phyloP scores from a whole-genome alignment of 2,888 invertebrate genomes.

The Eupithecia insigniata region DNA sequence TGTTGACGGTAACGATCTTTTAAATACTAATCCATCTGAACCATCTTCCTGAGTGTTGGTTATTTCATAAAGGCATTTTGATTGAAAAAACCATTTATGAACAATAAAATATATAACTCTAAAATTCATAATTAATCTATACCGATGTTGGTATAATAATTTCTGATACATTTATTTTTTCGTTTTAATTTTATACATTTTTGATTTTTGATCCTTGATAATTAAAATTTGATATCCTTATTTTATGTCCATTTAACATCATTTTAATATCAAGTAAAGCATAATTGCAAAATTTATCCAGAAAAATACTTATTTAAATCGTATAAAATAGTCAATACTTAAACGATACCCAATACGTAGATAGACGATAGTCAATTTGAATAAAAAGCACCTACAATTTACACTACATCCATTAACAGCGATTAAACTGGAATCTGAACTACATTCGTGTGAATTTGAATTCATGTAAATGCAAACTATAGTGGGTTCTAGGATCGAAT shows the following conservation, averaged over 20 bases:
- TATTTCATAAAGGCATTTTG: not conserved
- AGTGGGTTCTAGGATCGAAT: not conserved
- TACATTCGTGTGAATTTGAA: not conserved
- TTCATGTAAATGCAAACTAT: not conserved
- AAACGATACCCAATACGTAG: not conserved
- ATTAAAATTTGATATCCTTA: not conserved
- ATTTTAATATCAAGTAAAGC: not conserved
- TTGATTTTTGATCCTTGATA: not conserved
- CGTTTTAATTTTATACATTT: no score
- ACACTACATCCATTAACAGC: not conserved
- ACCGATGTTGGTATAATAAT: not conserved
- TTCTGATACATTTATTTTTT: no score
- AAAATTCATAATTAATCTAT: not conserved
- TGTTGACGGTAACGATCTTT: not conserved
- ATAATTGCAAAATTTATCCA: not conserved
- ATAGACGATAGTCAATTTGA: not conserved
- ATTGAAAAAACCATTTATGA: not conserved
- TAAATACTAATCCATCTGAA: constrained; percentile 4
- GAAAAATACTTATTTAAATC: not conserved
- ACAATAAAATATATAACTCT: not conserved
- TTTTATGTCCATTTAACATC: not conserved
- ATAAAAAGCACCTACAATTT: not conserved
- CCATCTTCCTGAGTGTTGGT: not conserved
- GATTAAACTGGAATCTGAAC: not conserved
- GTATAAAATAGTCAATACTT: not conserved